Percentiles rank a stretch among this genome's conserved stretches.
phyloP scores from a whole-genome alignment of 2,888 invertebrate genomes.

The Chouioia cunea region DNA sequence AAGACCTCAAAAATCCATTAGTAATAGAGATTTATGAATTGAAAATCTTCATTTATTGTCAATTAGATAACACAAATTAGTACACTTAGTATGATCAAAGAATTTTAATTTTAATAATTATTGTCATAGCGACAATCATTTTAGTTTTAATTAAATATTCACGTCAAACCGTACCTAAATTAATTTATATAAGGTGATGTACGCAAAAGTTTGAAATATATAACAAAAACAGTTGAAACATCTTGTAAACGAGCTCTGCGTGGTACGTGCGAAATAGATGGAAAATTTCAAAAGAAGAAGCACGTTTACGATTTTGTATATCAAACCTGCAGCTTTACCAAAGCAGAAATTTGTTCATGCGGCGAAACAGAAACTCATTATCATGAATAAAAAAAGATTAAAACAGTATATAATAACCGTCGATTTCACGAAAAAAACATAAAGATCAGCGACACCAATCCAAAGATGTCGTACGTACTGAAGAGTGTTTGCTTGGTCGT shows the following conservation, averaged over 20 bases:
- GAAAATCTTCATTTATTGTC: too few relatives aligned
- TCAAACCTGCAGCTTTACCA: slow-evolving; percentile 26
- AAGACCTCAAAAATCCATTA: too few relatives aligned
- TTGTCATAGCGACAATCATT: too few relatives aligned
- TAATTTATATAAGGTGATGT: too few relatives aligned
- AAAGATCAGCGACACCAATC: slow-evolving; percentile 28
- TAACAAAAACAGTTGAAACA: slow-evolving; percentile 40
- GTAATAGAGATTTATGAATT: too few relatives aligned
- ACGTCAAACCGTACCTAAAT: too few relatives aligned
- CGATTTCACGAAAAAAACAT: not conserved
- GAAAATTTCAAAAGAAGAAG: slow-evolving; percentile 40
- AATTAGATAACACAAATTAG: too few relatives aligned
- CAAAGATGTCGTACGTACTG: slow-evolving; percentile 36
- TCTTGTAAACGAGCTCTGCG: slow-evolving; percentile 47
- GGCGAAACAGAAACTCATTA: slow-evolving; percentile 24
- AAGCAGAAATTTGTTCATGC: slow-evolving; percentile 9
- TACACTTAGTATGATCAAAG: too few relatives aligned
- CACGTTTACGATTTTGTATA: slow-evolving; percentile 12
- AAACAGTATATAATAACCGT: slow-evolving; percentile 40
- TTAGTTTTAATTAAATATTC: too few relatives aligned
- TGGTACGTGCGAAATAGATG: slow-evolving; percentile 24
- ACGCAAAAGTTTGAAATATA: not conserved
- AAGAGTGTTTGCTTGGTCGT: slow-evolving; percentile 29
- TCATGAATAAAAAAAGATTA: slow-evolving; percentile 36
- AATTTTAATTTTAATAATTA: too few relatives aligned